Conservation (phyloP, 2,113 vertebrate species). For the Gulo gulo region DNA sequence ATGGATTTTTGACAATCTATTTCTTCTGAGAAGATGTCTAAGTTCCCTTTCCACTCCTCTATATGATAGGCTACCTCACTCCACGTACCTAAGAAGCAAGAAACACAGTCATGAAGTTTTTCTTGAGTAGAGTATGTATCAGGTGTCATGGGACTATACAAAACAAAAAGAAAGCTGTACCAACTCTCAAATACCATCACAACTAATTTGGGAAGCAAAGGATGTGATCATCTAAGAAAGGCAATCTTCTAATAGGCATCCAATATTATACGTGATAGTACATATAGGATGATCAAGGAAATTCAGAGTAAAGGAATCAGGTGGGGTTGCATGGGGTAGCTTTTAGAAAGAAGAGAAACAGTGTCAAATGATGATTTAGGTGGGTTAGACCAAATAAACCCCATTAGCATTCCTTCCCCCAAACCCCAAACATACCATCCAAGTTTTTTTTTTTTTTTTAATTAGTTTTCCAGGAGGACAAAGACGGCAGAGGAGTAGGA, state of each 20-base stretch:
- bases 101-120: neutral
- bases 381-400: neutral
- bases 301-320: neutral
- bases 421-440: neutral
- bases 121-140: neutral
- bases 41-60: neutral
- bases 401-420: neutral
- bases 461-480: no score
- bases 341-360: neutral
- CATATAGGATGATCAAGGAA: neutral
- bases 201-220: conserved; percentile 22
- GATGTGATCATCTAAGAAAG: neutral
- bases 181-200: neutral
- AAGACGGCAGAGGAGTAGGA: no score
- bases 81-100: neutral
- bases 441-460: neutral
- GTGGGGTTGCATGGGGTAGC: neutral
- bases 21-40: conserved; percentile 20
- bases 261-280: neutral
- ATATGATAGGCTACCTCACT: neutral
- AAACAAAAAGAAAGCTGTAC: neutral
- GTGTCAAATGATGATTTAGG: neutral
- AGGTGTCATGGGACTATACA: neutral
- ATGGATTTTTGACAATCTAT: neutral
- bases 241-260: neutral